Evolutionary conservation across 2,888 invertebrate genomes (phyloP).

Genomic region (Cabera pusaria): DNA sequence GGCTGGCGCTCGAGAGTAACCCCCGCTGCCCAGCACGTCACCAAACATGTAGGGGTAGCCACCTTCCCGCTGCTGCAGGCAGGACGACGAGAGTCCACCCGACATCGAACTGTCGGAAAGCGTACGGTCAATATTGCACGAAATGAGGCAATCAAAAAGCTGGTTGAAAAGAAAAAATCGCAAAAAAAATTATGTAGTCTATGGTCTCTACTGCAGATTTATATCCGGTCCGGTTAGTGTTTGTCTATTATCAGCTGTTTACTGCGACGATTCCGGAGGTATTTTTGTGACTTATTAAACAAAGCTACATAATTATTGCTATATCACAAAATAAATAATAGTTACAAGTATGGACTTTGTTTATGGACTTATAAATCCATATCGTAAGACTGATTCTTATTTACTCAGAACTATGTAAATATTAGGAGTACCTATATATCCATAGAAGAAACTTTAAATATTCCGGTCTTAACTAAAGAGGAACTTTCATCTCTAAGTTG

Average conservation of each 20-base stretch:
- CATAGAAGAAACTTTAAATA: slow-evolving; percentile 32
- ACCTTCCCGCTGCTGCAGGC: slow-evolving; percentile 91
- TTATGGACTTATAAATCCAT: no score
- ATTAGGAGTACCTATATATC: slow-evolving; percentile 31
- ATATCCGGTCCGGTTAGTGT: no score
- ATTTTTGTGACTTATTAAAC: no score
- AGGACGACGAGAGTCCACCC: slow-evolving; percentile 91
- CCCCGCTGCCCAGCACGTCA: slow-evolving; percentile 91
- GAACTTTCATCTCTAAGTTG: slow-evolving; percentile 66
- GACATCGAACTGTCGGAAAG: slow-evolving; percentile 91
- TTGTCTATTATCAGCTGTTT: no score
- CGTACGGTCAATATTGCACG: slow-evolving; percentile 19
- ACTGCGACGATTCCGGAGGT: no score
- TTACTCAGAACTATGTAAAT: no score
- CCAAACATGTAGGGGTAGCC: slow-evolving; percentile 96
- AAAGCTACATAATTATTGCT: no score
- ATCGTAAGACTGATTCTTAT: no score
- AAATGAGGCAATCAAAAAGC: neutral
- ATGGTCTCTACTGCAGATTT: no score
- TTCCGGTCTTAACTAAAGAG: slow-evolving; percentile 42
- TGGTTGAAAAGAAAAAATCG: neutral
- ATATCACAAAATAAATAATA: no score
- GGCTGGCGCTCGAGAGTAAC: slow-evolving; percentile 87
- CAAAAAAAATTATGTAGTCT: slow-evolving; percentile 6
- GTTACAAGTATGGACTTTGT: no score